A percentile compares a stretch with the other conserved stretches of the same genome.
Conservation (phyloP, 1,140 invertebrate species). For the Drosophila asahinai region DNA sequence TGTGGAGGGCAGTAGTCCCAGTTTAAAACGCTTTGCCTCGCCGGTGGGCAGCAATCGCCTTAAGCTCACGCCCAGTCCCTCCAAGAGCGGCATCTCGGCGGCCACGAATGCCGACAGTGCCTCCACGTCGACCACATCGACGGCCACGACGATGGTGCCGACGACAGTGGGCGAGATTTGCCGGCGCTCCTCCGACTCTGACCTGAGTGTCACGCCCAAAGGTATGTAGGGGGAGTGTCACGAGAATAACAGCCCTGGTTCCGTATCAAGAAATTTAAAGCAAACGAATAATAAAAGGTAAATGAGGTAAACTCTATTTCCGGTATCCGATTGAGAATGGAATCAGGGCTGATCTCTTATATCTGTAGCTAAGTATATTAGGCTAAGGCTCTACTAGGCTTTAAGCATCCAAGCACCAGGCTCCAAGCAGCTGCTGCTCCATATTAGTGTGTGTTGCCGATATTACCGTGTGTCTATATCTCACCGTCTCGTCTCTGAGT, state of each 20-base stretch:
- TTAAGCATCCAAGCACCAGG: conserved; percentile 4
- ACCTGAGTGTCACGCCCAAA: conserved; percentile 96
- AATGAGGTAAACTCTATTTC: no score
- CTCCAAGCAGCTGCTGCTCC: conserved; percentile 16
- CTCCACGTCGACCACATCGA: conserved; percentile 71
- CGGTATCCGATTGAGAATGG: background rate
- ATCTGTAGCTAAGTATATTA: conserved; percentile 21
- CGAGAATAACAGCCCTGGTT: conserved; percentile 1
- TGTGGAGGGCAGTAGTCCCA: conserved; percentile 50
- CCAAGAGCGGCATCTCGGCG: conserved; percentile 73
- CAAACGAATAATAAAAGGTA: background rate
- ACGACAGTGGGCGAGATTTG: conserved; percentile 86
- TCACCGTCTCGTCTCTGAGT: conserved; percentile 37
- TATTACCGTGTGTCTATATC: conserved; percentile 29
- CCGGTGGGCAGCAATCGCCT: conserved; percentile 59
- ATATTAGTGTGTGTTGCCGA: conserved; percentile 32
- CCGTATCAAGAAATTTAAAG: no score
- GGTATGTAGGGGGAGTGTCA: conserved; percentile 87
- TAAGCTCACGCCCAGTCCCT: conserved; percentile 78
- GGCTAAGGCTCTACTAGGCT: conserved; percentile 21
- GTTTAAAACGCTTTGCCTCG: conserved; percentile 61
- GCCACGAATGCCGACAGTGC: conserved; percentile 70
- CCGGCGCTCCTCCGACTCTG: conserved; percentile 95
- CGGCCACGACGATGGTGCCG: conserved; percentile 75
- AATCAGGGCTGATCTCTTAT: background rate